A percentile compares a stretch with the other conserved stretches of the same genome.
Conservation (phyloP, 2,113 vertebrate species). For the Etia nguti region DNA sequence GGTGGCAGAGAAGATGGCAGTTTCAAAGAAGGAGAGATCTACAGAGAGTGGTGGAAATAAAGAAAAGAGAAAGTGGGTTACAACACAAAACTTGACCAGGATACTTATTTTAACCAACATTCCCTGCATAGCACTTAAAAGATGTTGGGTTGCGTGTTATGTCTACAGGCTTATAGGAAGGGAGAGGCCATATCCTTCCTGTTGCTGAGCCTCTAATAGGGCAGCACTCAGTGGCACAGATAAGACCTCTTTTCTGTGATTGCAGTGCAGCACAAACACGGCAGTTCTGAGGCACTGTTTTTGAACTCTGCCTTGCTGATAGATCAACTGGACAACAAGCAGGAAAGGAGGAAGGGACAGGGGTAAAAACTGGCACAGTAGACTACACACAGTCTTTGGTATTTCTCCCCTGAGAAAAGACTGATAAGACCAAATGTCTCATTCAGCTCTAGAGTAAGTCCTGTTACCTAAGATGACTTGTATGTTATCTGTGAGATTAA, state of each 20-base stretch:
- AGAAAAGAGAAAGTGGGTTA: background rate
- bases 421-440: slow-evolving; percentile 16
- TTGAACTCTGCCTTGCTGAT: slow-evolving; percentile 47
- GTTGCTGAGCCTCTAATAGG: slow-evolving; percentile 25
- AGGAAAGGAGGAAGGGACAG: background rate
- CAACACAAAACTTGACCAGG: background rate
- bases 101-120: background rate
- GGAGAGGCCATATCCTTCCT: slow-evolving; percentile 67
- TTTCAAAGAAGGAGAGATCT: slow-evolving; percentile 79
- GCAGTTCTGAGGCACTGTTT: slow-evolving; percentile 27
- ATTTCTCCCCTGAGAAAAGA: slow-evolving; percentile 26
- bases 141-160: slow-evolving; percentile 25
- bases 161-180: slow-evolving; percentile 46
- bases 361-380: background rate
- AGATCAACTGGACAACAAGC: slow-evolving; percentile 28
- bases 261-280: slow-evolving; percentile 15
- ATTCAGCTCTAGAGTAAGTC: background rate
- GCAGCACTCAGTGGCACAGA: slow-evolving; percentile 24
- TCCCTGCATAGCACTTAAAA: background rate
- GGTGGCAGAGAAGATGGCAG: slow-evolving; percentile 80
- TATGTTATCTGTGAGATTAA: background rate
- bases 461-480: background rate
- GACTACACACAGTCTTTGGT: background rate
- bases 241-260: slow-evolving; percentile 48
- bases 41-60: background rate